Evolutionary conservation across 2,113 vertebrate genomes (phyloP), one percentile per base, ranked within the genome.

Genomic region (Phainopepla nitens): DNA sequence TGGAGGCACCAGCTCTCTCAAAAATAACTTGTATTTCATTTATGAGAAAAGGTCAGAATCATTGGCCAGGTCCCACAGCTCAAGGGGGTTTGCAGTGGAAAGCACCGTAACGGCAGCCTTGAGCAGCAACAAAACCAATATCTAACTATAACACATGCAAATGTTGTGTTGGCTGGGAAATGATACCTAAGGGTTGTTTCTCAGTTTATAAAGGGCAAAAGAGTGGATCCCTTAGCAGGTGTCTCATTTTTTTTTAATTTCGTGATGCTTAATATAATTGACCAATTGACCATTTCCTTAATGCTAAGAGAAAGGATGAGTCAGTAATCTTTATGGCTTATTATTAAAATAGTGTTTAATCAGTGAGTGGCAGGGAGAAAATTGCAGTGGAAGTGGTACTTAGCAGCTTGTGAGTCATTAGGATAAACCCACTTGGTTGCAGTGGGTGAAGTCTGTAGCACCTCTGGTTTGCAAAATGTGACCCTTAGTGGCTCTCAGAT

Each of bases 61-160:
- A 51, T 11, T 69, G 57, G 20, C 83, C 15, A 56, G 41, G 11
- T 60, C 47, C 68, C 53, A 33, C n/a, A 35, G 42, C 70, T 47
- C 2, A 33, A 78, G 77, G 50, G 19, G 47, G 64, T 96, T 95
- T 96, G 79, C 84, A 92, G 91, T 95, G 89, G 82, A 95, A 98
- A 97, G 95, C 93, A 95, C 86, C 22, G 5, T 96, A 97, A 96
- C 96, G 80, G 44, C 95, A 98, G 97, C 97, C 98, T 98, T 97
- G 96, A 94, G 92, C 87, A 81, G 90, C 96, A 97, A 97, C 97
- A 98, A 98, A 98, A 94, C 94, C 92, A 96, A 49, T 97, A 98
- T 97, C 97, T 97, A 97, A 97, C 98, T 98, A 97, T 97, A 98
- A 96, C 95, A 94, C 77, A 94, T 71, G 97, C 94, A 98, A 98